Evolutionary conservation across 2,888 invertebrate species (phyloP).

Genomic region (Aleiodes alternator): DNA sequence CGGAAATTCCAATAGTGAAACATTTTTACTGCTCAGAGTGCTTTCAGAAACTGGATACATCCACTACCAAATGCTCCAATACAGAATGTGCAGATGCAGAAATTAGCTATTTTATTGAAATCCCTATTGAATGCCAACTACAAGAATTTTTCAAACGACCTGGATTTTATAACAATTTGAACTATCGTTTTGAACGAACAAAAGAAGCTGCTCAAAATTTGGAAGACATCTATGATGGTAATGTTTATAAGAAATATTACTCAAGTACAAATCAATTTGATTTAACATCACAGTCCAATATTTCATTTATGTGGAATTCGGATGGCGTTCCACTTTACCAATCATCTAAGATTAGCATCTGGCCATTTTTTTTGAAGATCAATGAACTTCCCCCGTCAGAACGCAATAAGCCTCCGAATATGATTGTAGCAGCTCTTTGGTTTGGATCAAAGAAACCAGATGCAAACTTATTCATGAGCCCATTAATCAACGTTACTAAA

Average conservation of each 20-base stretch:
- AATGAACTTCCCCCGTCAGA: slow-evolving; percentile 52
- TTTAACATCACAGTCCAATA: slow-evolving; percentile 39
- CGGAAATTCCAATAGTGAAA: not conserved
- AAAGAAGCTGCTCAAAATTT: not conserved
- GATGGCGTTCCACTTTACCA: slow-evolving; percentile 56
- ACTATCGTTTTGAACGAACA: slow-evolving; percentile 17
- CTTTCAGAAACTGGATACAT: not conserved
- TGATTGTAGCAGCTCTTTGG: slow-evolving; percentile 53
- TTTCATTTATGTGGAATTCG: slow-evolving; percentile 58
- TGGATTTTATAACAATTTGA: slow-evolving; percentile 31
- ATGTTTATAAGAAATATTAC: slow-evolving; percentile 32
- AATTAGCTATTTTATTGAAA: not conserved
- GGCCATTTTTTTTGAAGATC: slow-evolving; percentile 54
- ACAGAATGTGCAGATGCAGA: not conserved
- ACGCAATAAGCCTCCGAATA: slow-evolving; percentile 50
- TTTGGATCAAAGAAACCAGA: slow-evolving; percentile 52
- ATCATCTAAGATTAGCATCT: slow-evolving; percentile 53
- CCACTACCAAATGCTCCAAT: slow-evolving; percentile 10
- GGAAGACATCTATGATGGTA: slow-evolving; percentile 44
- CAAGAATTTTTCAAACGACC: slow-evolving; percentile 26
- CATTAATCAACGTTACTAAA: not conserved
- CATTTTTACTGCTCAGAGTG: slow-evolving; percentile 11
- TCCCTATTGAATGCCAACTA: slow-evolving; percentile 4
- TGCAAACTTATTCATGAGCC: slow-evolving; percentile 33
- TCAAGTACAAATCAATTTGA: not conserved